Evolutionary conservation across 2,888 invertebrate genomes (phyloP).

Genomic region (Psylliodes chrysocephalus): DNA sequence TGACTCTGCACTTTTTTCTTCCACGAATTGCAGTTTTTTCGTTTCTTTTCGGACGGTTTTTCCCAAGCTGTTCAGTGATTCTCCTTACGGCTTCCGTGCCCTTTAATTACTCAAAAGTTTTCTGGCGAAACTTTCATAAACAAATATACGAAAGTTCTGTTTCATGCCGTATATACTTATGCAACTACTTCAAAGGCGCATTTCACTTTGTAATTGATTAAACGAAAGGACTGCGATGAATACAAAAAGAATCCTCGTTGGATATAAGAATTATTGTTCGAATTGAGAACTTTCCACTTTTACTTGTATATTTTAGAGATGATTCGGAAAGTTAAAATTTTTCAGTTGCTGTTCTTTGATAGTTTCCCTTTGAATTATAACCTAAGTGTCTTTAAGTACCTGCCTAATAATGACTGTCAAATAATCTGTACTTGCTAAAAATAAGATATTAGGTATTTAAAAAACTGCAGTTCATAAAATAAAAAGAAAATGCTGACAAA

Average conservation of each 20-base stretch:
- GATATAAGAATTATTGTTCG: slow-evolving; percentile 30
- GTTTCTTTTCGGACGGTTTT: slow-evolving; percentile 38
- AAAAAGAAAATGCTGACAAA: no score
- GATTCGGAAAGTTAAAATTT: slow-evolving; percentile 9
- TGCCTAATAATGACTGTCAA: no score
- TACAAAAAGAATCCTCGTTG: slow-evolving; percentile 18
- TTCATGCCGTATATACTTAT: slow-evolving; percentile 24
- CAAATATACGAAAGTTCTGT: slow-evolving; percentile 39
- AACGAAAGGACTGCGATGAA: slow-evolving; percentile 18
- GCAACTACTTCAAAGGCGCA: slow-evolving; percentile 38
- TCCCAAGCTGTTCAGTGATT: slow-evolving; percentile 39
- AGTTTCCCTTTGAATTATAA: no score
- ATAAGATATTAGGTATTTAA: no score
- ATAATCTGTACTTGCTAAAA: no score
- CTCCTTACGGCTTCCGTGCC: slow-evolving; percentile 35
- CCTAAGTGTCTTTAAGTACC: no score
- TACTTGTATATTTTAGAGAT: not conserved
- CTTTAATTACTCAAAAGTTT: slow-evolving; percentile 44
- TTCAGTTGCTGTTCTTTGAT: not conserved
- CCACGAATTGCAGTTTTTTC: slow-evolving; percentile 28
- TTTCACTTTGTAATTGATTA: slow-evolving; percentile 36
- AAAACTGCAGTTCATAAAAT: no score
- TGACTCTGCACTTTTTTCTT: slow-evolving; percentile 42
- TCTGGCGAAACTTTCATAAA: slow-evolving; percentile 38
- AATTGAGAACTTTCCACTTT: slow-evolving; percentile 3